Base-by-base conservation (phyloP, 2,113 vertebrate species). In the Heliornis fulica region DNA sequence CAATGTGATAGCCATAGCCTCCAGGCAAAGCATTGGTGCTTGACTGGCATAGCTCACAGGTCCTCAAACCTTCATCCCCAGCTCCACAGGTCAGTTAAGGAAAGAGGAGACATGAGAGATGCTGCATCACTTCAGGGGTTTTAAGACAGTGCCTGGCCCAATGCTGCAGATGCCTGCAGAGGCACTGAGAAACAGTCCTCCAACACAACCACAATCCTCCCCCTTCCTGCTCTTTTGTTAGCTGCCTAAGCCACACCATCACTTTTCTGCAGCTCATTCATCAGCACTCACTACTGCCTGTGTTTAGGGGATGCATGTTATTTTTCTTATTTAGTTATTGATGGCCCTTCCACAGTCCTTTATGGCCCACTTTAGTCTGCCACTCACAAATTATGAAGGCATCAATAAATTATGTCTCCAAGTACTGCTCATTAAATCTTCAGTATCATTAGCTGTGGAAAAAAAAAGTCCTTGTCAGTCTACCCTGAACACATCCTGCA, bases 281-380 rank as follows among this genome's bases (percentile, higher is more conserved):
- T 94, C 94, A 94, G 69, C 65, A 56, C 34, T 87, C 69, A 4
- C 72, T 82, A 29, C 28, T 60, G 78, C 18, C 59, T 74, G 17
- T 86, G 54, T 93, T 96, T 87, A 84, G 57, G 82, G 45, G 51
- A 87, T 72, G 43, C 36, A 91, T 31, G 43, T 66, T 75, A 89
- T 87, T 96, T 93, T 87, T 91, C 91, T 93, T 83, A 70, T 36
- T 56, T 57, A 28, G 48, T 84, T 95, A 94, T 94, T 94, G 89
- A 96, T 85, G 74, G 61, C 69, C 61, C 41, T 76, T 94, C 80
- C 64, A 91, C 38, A 79, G 51, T 59, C 51, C 72, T 90, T 92
- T 91, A 95, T 51, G 29, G 31, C 51, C 43, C 40, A 89, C 74
- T 95, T 94, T 64, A 91, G n/a, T 69, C 83, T 92, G 77, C 61